Conservation (phyloP, 2,113 vertebrate species). For the Lasiurus cinereus region DNA sequence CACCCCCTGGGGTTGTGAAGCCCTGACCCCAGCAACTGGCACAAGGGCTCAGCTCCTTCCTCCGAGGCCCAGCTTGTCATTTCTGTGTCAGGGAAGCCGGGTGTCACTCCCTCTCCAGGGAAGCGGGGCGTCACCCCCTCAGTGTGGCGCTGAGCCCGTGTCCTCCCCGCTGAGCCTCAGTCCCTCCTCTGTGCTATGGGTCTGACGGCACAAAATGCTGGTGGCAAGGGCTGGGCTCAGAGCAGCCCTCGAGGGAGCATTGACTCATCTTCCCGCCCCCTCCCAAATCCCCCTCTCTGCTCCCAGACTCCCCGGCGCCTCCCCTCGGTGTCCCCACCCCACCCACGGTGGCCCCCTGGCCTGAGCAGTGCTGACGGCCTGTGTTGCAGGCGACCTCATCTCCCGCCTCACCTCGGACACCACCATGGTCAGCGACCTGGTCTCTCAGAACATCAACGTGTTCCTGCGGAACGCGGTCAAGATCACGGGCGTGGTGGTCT, state of each 20-base stretch:
- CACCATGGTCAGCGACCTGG: conserved; percentile 96
- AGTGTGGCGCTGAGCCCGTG: rapidly evolving
- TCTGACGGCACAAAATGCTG: neutral
- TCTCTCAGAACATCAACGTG: conserved; percentile 97
- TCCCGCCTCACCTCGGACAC: conserved; percentile 98
- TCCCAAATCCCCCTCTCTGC: too few relatives aligned
- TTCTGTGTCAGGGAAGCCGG: neutral
- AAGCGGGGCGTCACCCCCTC: neutral
- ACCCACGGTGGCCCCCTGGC: neutral
- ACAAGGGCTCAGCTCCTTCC: neutral
- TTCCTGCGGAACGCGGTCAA: conserved; percentile 95
- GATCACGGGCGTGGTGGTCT: conserved; percentile 91
- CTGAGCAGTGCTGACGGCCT: conserved; percentile 19
- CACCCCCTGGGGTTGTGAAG: rapidly evolving
- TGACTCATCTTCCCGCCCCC: too few relatives aligned
- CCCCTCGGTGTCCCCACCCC: neutral
- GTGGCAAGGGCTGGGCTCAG: neutral
- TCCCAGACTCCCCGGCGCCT: neutral
- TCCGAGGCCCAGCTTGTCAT: neutral
- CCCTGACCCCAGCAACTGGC: neutral
- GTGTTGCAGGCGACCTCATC: conserved; percentile 93
- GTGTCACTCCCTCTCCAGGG: neutral
- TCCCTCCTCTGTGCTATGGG: rapidly evolving
- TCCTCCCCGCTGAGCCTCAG: neutral
- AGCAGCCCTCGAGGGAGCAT: neutral